Conservation (phyloP, 2,888 invertebrate genomes). For the Lymantria dispar region DNA sequence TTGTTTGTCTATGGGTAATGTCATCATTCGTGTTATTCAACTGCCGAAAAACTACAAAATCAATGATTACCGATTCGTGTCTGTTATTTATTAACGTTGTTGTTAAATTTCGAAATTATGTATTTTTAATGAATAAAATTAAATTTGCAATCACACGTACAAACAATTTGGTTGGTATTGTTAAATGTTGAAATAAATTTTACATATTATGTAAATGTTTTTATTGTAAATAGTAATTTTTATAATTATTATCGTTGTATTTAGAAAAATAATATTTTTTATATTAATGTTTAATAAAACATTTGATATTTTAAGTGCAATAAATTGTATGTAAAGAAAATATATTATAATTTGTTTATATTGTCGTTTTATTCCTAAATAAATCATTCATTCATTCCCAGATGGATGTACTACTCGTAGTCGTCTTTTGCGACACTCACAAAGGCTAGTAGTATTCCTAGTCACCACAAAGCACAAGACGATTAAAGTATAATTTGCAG, state of each 20-base stretch:
- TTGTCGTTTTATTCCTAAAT: constrained; percentile 13
- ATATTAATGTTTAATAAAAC: constrained; percentile 40
- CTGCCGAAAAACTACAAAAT: no score
- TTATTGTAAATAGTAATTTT: constrained; percentile 27
- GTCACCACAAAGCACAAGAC: no score
- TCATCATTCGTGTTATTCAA: no score
- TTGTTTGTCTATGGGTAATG: no score
- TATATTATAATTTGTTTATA: constrained; percentile 49
- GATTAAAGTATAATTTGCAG: no score
- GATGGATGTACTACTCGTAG: not conserved
- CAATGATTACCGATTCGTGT: no score
- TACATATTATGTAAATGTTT: constrained; percentile 15
- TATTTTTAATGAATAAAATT: not conserved
- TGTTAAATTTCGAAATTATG: no score
- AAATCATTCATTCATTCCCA: no score
- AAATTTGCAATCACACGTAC: constrained; percentile 4
- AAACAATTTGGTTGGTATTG: constrained; percentile 2
- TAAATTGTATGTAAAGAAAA: constrained; percentile 48
- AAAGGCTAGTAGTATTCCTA: no score
- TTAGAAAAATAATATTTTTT: constrained; percentile 39
- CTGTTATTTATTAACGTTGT: no score
- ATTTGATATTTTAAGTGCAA: constrained; percentile 50
- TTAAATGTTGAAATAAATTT: constrained; percentile 3
- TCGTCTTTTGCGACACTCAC: no score
- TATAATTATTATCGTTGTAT: constrained; percentile 21